Conservation (phyloP, 2,888 invertebrate species). For the Shargacucullia verbasci region DNA sequence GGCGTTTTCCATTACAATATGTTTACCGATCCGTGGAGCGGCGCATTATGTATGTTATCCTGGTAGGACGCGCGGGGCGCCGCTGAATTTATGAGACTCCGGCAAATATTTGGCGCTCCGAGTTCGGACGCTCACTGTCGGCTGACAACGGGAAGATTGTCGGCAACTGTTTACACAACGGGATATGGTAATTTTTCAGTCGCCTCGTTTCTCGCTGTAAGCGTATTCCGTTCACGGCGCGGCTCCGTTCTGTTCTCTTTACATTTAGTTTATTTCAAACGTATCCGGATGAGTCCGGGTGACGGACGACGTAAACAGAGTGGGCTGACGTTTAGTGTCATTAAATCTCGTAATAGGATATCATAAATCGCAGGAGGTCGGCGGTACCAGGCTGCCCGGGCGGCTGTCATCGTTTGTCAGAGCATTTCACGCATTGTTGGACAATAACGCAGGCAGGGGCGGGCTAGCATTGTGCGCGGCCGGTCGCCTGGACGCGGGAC, state of each 20-base stretch:
- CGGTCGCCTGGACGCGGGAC: slow-evolving; percentile 71
- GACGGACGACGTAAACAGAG: slow-evolving; percentile 77
- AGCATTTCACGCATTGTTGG: slow-evolving; percentile 89
- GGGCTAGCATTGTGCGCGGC: slow-evolving; percentile 75
- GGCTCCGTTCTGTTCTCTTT: slow-evolving; percentile 66
- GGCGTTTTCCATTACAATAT: slow-evolving; percentile 89
- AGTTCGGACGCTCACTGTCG: slow-evolving; percentile 81
- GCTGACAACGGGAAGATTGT: slow-evolving; percentile 88
- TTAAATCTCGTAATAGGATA: slow-evolving; percentile 89
- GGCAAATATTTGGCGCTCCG: slow-evolving; percentile 87
- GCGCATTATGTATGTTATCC: slow-evolving; percentile 89
- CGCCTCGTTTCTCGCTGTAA: slow-evolving; percentile 67
- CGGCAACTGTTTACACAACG: slow-evolving; percentile 83
- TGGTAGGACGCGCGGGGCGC: slow-evolving; percentile 82
- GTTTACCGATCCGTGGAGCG: slow-evolving; percentile 88
- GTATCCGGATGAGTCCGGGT: slow-evolving; percentile 65
- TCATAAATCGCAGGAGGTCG: slow-evolving; percentile 88
- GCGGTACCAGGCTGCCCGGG: slow-evolving; percentile 78
- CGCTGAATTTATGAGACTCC: slow-evolving; percentile 86
- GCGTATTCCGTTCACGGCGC: slow-evolving; percentile 75
- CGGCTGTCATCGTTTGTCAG: slow-evolving; percentile 89
- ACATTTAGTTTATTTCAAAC: slow-evolving; percentile 63
- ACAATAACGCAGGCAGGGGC: slow-evolving; percentile 84
- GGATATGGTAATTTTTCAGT: slow-evolving; percentile 85
- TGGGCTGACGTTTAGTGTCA: slow-evolving; percentile 84